These are phyloP conservation scores for Oegoconia quadripuncta DNA, from an alignment of 2,888 invertebrate species.

Conservation along the genomic window DNA sequence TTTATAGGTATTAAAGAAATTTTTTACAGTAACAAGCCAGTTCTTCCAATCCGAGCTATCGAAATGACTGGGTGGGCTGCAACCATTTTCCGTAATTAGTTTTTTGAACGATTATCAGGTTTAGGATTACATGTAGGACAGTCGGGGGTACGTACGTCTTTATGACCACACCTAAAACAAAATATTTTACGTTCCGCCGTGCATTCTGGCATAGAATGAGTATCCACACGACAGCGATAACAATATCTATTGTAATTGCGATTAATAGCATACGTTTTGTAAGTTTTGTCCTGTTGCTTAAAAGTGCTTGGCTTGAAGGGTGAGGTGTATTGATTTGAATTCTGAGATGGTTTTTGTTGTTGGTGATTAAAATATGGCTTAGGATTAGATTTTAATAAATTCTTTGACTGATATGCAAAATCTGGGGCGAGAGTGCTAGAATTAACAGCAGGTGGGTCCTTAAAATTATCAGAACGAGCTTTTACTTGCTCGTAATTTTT, in stretches of 20 bases:
- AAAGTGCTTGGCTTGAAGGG: too few species aligned
- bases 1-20: constrained; percentile 10
- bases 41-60: constrained; percentile 13
- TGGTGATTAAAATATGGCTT: neutral
- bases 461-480: constrained; percentile 11
- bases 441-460: constrained; percentile 17
- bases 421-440: constrained; percentile 16
- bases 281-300: neutral
- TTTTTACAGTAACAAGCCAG: constrained; percentile 15
- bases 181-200: constrained; percentile 9
- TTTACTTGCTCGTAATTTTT: constrained; percentile 19
- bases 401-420: neutral
- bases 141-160: constrained; percentile 14
- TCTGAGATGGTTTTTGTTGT: constrained; percentile 3
- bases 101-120: constrained; percentile 20
- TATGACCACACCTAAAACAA: constrained; percentile 21
- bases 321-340: neutral
- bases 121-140: constrained; percentile 14
- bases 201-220: constrained; percentile 11
- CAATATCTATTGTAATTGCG: constrained; percentile 3
- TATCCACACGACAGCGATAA: constrained; percentile 14
- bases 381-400: neutral
- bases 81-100: constrained; percentile 16
- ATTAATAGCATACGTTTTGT: neutral
- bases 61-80: constrained; percentile 6